Evolutionary conservation across 2,797 vertebrate genomes (phyloP), one percentile per base, ranked within the genome.

Genomic region (Catostomus latipinnis): DNA sequence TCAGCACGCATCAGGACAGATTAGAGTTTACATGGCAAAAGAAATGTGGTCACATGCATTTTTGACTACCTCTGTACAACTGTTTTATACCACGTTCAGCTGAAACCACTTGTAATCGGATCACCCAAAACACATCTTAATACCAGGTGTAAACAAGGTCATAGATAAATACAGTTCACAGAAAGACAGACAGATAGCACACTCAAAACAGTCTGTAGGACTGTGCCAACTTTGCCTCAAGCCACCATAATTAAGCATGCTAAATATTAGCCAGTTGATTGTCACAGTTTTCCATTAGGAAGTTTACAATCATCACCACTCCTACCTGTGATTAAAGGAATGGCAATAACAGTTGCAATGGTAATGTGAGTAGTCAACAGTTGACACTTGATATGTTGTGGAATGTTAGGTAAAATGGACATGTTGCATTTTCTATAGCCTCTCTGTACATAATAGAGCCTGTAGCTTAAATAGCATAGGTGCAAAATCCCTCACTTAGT

Each of bases 301-400:
- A 4, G 0, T 48, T 54, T 62, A 13, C 34, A 34, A 22, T 46
- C 49, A 48, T 43, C 16, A 5, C 5, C 46, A 45, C 9, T 57
- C 8, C 6, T 4, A 72, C 18, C 45, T 72, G 70, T 80, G 78
- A 79, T 79, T 72, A 79, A 56, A 65, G 14, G 16, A 70, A 63
- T 11, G 83, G 67, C 71, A 50, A 22, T 89, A 81, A 77, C 52
- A 77, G 65, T 81, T 22, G 9, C 8, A 57, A 13, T 18, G 82
- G 88, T 87, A 90, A 90, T 13, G 22, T 71, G 86, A 90, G 84
- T 78, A 76, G 72, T 74, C 60, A 63, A 62, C 13, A 6, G 6
- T 58, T 79, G 75, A 63, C 67, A 48, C 9, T 14, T 82, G 76
- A 81, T 83, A 66, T 78, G 52, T 60, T 43, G 50, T 8, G 48